These are phyloP conservation scores for Phytoseiulus persimilis DNA, from an alignment of 2,888 invertebrate genomes.

Conservation along the genomic window DNA sequence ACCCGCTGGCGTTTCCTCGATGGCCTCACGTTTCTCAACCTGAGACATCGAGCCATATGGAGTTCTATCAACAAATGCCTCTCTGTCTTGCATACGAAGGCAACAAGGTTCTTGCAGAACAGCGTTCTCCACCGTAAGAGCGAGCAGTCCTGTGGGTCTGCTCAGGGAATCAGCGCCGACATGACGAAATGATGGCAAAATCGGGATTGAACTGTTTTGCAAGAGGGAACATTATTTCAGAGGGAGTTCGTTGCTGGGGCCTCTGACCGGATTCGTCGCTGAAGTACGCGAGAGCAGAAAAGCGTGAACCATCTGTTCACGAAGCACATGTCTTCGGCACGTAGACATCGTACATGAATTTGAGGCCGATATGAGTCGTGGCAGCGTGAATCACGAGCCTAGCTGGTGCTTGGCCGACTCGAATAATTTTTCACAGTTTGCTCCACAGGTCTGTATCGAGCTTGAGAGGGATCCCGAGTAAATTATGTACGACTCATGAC, in stretches of 20 bases:
- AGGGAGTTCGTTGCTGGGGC: too few species aligned
- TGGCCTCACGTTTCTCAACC: not conserved
- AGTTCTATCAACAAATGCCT: not conserved
- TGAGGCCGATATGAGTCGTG: not conserved
- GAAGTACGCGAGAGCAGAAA: too few species aligned
- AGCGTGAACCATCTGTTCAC: too few species aligned
- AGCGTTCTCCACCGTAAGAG: not conserved
- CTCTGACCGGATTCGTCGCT: too few species aligned
- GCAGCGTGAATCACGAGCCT: not conserved
- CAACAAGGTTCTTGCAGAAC: not conserved
- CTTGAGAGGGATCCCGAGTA: conserved; percentile 13
- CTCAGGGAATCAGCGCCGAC: too few species aligned
- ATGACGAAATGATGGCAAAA: too few species aligned
- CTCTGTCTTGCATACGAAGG: not conserved
- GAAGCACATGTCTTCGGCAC: too few species aligned
- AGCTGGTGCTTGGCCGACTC: not conserved
- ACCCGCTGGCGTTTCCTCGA: not conserved
- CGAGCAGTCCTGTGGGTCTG: too few species aligned
- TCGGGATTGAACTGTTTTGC: too few species aligned
- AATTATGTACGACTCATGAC: conserved; percentile 27
- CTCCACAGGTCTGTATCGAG: conserved; percentile 38
- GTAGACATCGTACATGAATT: too few species aligned
- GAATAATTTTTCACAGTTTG: conserved; percentile 32
- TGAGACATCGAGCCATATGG: not conserved
- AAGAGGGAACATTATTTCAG: too few species aligned